Base-by-base conservation (phyloP, 1,140 invertebrate genomes). In the Brachionus angularis region DNA sequence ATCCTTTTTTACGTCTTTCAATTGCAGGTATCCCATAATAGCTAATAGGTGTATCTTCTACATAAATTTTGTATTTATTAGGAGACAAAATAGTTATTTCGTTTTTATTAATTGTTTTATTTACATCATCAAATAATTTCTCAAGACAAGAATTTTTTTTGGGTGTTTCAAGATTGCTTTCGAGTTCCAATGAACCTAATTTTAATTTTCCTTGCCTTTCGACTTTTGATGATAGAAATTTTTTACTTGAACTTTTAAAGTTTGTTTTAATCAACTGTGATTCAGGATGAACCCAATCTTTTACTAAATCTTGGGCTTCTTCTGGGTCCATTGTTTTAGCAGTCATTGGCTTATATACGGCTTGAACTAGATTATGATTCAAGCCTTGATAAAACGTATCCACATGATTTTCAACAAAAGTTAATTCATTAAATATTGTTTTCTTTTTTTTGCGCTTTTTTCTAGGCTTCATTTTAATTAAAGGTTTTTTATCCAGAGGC, bases 261-360 rank as follows among this genome's bases (percentile, higher is more conserved):
- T 47, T 67, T 12, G 29, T 39, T 16, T 47, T 29, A 27, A 67
- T 33, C 7, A 67, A 47, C 23, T 50, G 62, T 23, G 53, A 39
- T 4, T 58, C 53, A 12, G 53, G 53, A 58, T 58, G 53, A 33
- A 67, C 42, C 62, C 62, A 67, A 34, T 67, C 31, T 67, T 47
- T 67, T 10, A 21, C 42, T 4, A 25, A 10, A 5, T 46, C 47
- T 46, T 42, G 10, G 39, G 39, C 39, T 42, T 67, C 47, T 4
- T 67, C 62, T 5, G 31, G 21, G 47, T 46, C 42, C 18, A 67
- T 50, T 47, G 33, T 18, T 47, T 46, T 46, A 12, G 42, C 62
- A 33, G 62, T 67, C 7, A 47, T 10, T 47, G 62, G 62, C 18
- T 47, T 58, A 25, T 36, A 58, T 23, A 12, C 62, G 21, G 39